Base-by-base conservation (phyloP, 2,797 vertebrate species). In the Heterohyrax brucei region DNA sequence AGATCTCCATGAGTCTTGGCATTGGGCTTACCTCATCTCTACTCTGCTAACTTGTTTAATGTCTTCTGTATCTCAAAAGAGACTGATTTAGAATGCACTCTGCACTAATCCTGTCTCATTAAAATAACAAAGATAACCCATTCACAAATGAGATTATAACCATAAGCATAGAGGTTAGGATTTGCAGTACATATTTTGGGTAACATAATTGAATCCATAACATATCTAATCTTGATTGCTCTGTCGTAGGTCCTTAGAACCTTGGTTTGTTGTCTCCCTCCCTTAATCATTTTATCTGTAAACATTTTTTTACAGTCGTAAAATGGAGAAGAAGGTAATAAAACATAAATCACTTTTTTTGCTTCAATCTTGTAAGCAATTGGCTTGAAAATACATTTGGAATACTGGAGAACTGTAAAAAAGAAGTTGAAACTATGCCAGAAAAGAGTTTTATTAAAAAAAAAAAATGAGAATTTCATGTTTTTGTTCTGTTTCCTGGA, bases 261-360 rank as follows among this genome's bases (percentile, higher is more conserved):
- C 2, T 9, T 91, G 44, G 9, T 66, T 39, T 72, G 53, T 85
- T 84, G 5, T 89, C 84, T 13, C 56, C 59, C 92, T 81, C 16
- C 48, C 93, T 89, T 82, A 33, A 22, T 93, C 21, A 82, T 89
- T 96, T 93, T 88, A 89, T 48, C 24, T 76, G 9, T 82, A 66
- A 89, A n/a, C 92, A 6, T 66, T 26, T 89, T 78, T 81, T 88
- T 91, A 1, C 39, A 59, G 7, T 44, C 10, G 78, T 48, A 75
- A 73, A 92, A 64, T 1, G 14, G 66, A 26, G 44, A 76, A 8
- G 44, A 87, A 50, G 18, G 21, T 91, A 70, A 68, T 87, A 72
- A 80, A 89, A 72, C 46, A 12, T 79, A 64, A 89, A 78, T 89
- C 28, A 78, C 0, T 83, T 93, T 30, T 73, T 39, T 44, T 46